Conservation (phyloP, 2,888 invertebrate genomes). For the Lycia hirtaria region DNA sequence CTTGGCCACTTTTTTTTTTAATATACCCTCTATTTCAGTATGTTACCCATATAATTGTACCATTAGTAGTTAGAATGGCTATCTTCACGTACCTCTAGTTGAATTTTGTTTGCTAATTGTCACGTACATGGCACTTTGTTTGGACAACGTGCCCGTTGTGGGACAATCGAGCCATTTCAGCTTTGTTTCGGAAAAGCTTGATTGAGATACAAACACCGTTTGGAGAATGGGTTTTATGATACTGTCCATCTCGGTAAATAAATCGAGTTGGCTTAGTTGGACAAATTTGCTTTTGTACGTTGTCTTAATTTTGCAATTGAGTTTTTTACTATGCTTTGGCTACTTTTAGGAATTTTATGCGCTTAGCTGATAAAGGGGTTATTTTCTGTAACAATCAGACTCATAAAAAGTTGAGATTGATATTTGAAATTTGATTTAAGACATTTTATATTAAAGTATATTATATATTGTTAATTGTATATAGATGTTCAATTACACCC, state of each 20-base stretch:
- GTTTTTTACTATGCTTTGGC: not conserved
- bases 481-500: too few relatives aligned
- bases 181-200: not conserved
- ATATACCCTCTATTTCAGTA: not conserved
- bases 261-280: not conserved
- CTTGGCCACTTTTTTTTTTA: too few relatives aligned
- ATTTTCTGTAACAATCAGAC: too few relatives aligned
- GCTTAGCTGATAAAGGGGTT: too few relatives aligned
- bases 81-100: conserved; percentile 9
- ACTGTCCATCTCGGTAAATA: conserved; percentile 6
- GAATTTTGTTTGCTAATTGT: conserved; percentile 11
- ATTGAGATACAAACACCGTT: conserved; percentile 19
- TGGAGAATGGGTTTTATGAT: not conserved
- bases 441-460: too few relatives aligned
- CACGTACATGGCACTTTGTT: conserved; percentile 20
- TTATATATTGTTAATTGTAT: too few relatives aligned
- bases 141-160: conserved; percentile 5
- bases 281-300: not conserved
- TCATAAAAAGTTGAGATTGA: too few relatives aligned
- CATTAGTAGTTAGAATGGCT: not conserved
- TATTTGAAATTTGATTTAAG: too few relatives aligned
- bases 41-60: not conserved
- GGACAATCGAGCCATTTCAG: not conserved
- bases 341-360: not conserved
- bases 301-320: not conserved